Conservation (phyloP, 2,888 invertebrate genomes). For the Tetragnatha montana region DNA sequence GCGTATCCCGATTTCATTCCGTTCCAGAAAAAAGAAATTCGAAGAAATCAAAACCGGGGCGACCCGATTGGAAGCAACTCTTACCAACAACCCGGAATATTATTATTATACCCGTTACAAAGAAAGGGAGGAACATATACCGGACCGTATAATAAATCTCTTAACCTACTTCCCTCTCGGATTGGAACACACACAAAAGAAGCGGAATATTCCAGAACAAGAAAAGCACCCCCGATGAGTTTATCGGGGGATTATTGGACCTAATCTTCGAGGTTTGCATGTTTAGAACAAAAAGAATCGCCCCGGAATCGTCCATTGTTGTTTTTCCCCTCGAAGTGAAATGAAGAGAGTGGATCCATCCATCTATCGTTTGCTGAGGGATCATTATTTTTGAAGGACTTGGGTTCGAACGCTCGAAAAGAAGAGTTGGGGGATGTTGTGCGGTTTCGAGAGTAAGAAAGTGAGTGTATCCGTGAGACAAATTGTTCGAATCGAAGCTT, state of each 20-base stretch:
- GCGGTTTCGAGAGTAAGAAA: background rate
- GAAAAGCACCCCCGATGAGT: constrained; percentile 26
- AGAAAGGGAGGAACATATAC: constrained; percentile 2
- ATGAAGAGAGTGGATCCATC: background rate
- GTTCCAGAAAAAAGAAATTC: constrained; percentile 9
- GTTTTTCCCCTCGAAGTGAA: background rate
- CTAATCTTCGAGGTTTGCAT: constrained; percentile 63
- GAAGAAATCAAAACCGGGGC: constrained; percentile 10
- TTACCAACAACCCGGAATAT: constrained; percentile 47
- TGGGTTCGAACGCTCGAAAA: background rate
- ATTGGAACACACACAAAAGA: constrained; percentile 11
- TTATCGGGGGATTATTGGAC: constrained; percentile 61
- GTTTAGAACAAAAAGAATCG: constrained; percentile 23
- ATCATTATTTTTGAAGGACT: background rate
- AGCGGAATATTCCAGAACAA: constrained; percentile 32
- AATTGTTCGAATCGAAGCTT: background rate
- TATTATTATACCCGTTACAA: constrained; percentile 24
- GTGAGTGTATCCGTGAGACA: background rate
- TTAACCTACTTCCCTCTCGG: constrained; percentile 51
- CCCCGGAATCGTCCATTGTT: background rate
- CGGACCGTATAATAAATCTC: constrained; percentile 59
- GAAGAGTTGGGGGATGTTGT: background rate
- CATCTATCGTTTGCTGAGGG: background rate
- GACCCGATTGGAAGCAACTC: constrained; percentile 4
- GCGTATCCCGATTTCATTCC: background rate